Conservation (phyloP, 53 echinoderm and acorn worm genomes). For the Apostichopus leukothele region DNA sequence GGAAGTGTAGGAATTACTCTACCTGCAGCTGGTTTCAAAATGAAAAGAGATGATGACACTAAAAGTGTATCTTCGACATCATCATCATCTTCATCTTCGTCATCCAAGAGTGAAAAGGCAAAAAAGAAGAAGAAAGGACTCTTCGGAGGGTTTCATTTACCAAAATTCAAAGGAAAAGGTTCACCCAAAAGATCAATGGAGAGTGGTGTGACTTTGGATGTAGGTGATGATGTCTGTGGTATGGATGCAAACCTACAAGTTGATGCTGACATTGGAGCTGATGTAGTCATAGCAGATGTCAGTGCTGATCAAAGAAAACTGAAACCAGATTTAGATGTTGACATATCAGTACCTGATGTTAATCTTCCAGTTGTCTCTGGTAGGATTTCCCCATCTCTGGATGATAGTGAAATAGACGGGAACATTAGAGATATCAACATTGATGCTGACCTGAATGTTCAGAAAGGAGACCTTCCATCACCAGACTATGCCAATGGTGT, state of each 20-base stretch:
- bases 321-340: conserved; percentile 56
- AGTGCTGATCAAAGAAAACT: conserved; percentile 47
- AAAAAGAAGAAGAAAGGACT: conserved; percentile 59
- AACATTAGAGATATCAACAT: neutral
- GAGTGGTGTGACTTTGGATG: conserved; percentile 7
- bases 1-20: neutral
- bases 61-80: conserved; percentile 36
- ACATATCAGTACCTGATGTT: conserved; percentile 23
- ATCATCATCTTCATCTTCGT: neutral
- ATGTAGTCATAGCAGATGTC: conserved; percentile 28
- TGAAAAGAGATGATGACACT: conserved; percentile 1
- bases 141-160: conserved; percentile 65
- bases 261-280: conserved; percentile 43
- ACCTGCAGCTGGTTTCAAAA: conserved; percentile 5
- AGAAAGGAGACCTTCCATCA: neutral
- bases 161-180: conserved; percentile 50
- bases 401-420: neutral
- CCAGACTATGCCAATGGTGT: neutral
- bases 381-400: neutral
- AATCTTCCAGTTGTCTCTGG: neutral
- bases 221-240: conserved; percentile 9
- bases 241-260: conserved; percentile 29
- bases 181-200: conserved; percentile 38
- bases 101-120: conserved; percentile 18
- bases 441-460: neutral